Base-by-base conservation (phyloP, 2,797 vertebrate genomes). In the Thamnophis elegans region DNA sequence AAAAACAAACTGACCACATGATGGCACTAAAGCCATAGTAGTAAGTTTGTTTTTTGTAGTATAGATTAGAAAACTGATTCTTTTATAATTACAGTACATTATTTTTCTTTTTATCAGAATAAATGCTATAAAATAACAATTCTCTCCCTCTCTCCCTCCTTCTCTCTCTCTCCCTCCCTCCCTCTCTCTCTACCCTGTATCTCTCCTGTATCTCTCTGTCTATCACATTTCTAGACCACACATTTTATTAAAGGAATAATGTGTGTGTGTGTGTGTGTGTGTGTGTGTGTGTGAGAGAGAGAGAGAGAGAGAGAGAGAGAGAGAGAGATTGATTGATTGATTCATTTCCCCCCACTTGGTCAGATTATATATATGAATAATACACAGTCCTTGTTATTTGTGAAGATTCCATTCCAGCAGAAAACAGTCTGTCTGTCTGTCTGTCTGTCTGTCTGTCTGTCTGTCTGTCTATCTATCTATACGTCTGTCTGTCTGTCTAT, bases 21-120 rank as follows among this genome's bases (percentile, higher is more conserved):
- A 92, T 96, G 97, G 94, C 97, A 96, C 96, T 95, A 96, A 62
- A 94, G 9, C 20, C 94, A 73, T 91, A n/a, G 88, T 3, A 93
- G 94, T 55, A 5, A 11, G 47, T 54, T 6, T 62, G 28, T 36
- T 60, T 53, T 4, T 56, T 54, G 1, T 68, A 13, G 36, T 22
- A 62, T 42, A 0, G 25, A 87, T 87, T 0, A 6, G 51, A 91
- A 36, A 47, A 85, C 26, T 60, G 26, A 5, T 0, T 1, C 2
- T 89, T 62, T 11, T 11, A 58, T 8, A 11, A n/a, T 26, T 10
- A 88, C 54, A 78, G 22, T 85, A n/a, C 5, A 68, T 8, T 0
- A 1, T 2, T 89, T 62, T 13, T 13, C 58, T 10, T 10, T 28
- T 25, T 10, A 85, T 91, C 28, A 88, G 82, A 82, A 88, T 32